phyloP scores from a whole-genome alignment of 2,113 vertebrate genomes.

The Hyaena hyaena region DNA sequence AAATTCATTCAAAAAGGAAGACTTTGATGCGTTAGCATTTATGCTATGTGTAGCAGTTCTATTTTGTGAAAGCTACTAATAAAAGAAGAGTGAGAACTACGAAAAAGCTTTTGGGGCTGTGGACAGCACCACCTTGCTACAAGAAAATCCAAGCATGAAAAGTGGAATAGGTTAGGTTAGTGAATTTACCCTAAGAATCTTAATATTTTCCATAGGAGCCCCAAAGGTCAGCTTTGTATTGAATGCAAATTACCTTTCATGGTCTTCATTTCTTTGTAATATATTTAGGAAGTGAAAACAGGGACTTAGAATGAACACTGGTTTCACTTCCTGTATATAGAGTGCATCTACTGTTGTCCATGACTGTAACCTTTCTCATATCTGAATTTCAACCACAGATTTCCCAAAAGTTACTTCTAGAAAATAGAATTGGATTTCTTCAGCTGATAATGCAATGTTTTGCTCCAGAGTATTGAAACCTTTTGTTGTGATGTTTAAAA shows the following conservation, averaged over 20 bases:
- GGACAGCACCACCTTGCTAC: neutral
- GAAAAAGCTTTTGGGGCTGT: neutral
- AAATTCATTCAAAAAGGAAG: constrained; percentile 43
- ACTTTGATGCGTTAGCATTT: neutral
- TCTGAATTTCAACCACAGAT: neutral
- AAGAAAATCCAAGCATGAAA: neutral
- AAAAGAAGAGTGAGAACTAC: neutral
- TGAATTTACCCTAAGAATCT: neutral
- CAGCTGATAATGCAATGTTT: neutral
- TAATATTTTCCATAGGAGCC: neutral
- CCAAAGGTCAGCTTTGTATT: neutral
- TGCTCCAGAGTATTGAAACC: neutral
- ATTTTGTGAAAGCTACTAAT: neutral
- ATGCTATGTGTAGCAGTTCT: neutral
- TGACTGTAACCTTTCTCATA: constrained; percentile 16
- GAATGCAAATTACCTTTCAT: neutral
- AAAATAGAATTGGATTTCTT: neutral
- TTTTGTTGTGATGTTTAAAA: neutral
- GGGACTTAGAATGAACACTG: neutral
- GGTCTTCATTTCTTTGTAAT: neutral
- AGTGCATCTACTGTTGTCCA: neutral
- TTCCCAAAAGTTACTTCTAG: constrained; percentile 27
- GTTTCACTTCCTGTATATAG: neutral
- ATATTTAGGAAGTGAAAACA: neutral
- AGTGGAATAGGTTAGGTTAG: neutral